phyloP scores from a whole-genome alignment of 1,140 invertebrate species.

The Macrobrachium rosenbergii region DNA sequence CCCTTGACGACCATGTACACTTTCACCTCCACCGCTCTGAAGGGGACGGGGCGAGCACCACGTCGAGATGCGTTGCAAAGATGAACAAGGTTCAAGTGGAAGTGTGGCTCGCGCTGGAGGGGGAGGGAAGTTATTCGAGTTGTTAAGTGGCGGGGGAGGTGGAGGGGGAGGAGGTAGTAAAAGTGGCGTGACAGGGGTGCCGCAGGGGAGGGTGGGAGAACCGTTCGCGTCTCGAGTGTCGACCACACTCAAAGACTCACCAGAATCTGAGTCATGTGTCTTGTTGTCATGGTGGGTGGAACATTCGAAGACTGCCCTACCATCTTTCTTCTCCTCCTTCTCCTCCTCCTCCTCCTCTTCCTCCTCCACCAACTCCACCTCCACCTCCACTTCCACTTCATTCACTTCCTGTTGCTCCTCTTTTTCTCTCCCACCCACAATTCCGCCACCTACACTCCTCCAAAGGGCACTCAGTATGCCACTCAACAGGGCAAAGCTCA shows the following conservation, averaged over 20 bases:
- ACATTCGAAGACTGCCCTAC: no score
- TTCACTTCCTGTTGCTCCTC: slow-evolving; percentile 4
- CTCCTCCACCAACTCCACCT: no score
- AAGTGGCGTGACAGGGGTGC: slow-evolving; percentile 20
- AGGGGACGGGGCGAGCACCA: not conserved
- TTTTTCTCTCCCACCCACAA: slow-evolving; percentile 30
- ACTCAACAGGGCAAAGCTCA: slow-evolving; percentile 47
- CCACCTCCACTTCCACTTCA: no score
- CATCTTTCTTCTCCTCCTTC: no score
- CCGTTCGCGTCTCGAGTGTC: slow-evolving; percentile 49
- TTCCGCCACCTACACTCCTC: slow-evolving; percentile 41
- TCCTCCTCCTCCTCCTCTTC: no score
- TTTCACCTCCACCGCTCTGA: no score
- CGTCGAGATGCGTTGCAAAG: not conserved
- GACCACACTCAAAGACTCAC: slow-evolving; percentile 51
- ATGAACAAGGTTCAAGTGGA: not conserved
- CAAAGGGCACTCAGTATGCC: slow-evolving; percentile 33
- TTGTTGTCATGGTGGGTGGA: slow-evolving; percentile 18
- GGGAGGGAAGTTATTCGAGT: slow-evolving; percentile 12
- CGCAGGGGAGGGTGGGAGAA: slow-evolving; percentile 45
- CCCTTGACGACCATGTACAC: not conserved
- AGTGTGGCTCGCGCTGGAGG: not conserved
- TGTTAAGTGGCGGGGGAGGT: slow-evolving; percentile 4
- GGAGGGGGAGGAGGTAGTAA: slow-evolving; percentile 4
- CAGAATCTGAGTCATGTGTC: slow-evolving; percentile 43